Evolutionary conservation across 2,888 invertebrate species (phyloP).

Genomic region (Portevinia maculata): DNA sequence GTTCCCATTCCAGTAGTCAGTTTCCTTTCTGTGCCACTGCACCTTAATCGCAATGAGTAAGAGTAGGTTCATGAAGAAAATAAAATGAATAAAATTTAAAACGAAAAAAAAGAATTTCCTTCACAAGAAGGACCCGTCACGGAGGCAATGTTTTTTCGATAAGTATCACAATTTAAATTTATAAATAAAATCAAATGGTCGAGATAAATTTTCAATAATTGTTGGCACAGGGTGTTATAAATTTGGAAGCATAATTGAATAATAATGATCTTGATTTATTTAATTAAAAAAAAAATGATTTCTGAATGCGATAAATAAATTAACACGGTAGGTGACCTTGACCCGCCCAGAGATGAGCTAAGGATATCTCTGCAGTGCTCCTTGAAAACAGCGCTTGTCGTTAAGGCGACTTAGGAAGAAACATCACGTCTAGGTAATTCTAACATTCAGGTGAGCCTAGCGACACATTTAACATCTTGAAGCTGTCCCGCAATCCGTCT

Average conservation of each 20-base stretch:
- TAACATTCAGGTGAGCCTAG: too few relatives aligned
- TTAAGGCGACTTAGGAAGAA: too few relatives aligned
- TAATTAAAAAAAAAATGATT: too few relatives aligned
- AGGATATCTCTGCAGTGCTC: too few relatives aligned
- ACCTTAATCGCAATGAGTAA: neutral
- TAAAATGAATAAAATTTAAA: conserved; percentile 29
- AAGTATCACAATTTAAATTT: conserved; percentile 39
- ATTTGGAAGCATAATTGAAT: conserved; percentile 9
- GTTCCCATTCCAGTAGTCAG: conserved; percentile 9
- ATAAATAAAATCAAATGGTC: conserved; percentile 31
- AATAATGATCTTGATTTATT: neutral
- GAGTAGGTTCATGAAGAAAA: neutral
- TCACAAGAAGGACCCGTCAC: conserved; percentile 12
- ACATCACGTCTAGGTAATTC: too few relatives aligned
- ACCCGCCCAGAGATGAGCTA: too few relatives aligned
- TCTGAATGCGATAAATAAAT: too few relatives aligned
- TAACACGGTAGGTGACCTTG: too few relatives aligned
- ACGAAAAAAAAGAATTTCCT: conserved; percentile 7
- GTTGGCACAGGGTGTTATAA: conserved; percentile 27
- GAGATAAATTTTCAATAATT: conserved; percentile 16
- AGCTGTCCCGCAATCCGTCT: too few relatives aligned
- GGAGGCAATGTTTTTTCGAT: conserved; percentile 19
- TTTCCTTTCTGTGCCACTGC: conserved; percentile 24
- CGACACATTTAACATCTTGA: too few relatives aligned
- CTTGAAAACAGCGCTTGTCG: too few relatives aligned